phyloP scores from a whole-genome alignment of 2,113 vertebrate species.

The Cnemophilus loriae region DNA sequence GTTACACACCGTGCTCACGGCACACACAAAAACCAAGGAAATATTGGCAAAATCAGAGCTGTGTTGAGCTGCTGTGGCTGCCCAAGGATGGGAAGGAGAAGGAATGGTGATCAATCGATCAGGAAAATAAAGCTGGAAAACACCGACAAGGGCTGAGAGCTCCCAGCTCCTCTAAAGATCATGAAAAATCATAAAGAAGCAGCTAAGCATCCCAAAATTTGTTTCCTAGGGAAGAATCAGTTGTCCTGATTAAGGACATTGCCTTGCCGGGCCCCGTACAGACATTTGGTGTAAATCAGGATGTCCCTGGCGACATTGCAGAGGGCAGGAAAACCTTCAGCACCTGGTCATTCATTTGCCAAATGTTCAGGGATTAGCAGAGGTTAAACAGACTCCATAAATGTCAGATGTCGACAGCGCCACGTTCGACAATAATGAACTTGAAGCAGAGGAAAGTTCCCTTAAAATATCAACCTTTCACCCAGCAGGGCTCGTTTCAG shows the following conservation, averaged over 20 bases:
- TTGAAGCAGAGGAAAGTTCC: background rate
- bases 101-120: background rate
- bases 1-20: no score
- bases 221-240: background rate
- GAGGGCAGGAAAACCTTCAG: background rate
- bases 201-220: background rate
- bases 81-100: background rate
- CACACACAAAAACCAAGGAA: background rate
- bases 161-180: background rate
- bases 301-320: background rate
- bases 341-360: background rate
- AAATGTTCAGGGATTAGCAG: background rate
- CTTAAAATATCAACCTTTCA: conserved; percentile 49
- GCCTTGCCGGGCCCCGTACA: background rate
- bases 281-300: background rate
- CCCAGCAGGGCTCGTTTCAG: conserved; percentile 1
- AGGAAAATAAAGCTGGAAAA: background rate
- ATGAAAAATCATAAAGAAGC: background rate
- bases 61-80: background rate
- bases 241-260: background rate
- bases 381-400: conserved; percentile 12
- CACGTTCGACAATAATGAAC: background rate
- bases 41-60: background rate
- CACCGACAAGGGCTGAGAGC: background rate
- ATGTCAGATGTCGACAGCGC: conserved; percentile 12